phyloP scores from a whole-genome alignment of 2,797 vertebrate genomes.

The Aulostomus chinensis region DNA sequence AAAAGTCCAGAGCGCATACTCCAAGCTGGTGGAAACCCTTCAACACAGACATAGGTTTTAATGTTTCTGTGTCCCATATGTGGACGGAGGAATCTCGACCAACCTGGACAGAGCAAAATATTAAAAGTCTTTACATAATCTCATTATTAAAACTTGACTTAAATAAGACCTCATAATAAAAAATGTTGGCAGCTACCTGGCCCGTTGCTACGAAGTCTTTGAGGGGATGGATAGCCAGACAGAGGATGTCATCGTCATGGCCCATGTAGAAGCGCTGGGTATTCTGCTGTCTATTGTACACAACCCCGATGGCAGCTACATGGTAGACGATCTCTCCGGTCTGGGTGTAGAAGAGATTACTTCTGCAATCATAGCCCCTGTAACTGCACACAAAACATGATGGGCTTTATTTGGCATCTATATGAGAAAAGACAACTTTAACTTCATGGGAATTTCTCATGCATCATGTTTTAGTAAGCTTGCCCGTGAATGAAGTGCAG shows the following conservation, averaged over 20 bases:
- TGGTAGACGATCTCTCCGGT: constrained; percentile 98
- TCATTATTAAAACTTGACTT: too few species aligned
- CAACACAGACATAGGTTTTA: constrained; percentile 93
- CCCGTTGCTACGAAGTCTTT: constrained; percentile 98
- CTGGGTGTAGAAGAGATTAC: constrained; percentile 94
- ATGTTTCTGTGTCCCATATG: constrained; percentile 95
- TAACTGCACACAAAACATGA: constrained; percentile 55
- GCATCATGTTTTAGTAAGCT: constrained; percentile 17
- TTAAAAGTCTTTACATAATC: too few species aligned
- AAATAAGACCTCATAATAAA: neutral
- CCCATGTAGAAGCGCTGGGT: constrained; percentile 97
- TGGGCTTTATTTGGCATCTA: neutral
- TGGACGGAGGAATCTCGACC: constrained; percentile 95
- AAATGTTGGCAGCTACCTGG: constrained; percentile 82
- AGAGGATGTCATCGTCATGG: constrained; percentile 96
- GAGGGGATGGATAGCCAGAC: constrained; percentile 93
- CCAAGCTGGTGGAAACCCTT: constrained; percentile 97
- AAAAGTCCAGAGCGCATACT: constrained; percentile 95
- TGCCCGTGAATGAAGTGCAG: constrained; percentile 98
- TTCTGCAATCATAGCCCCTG: constrained; percentile 77
- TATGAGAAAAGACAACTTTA: neutral
- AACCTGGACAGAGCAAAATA: constrained; percentile 78
- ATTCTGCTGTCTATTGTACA: constrained; percentile 97
- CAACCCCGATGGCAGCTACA: constrained; percentile 94
- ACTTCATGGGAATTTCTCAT: too few species aligned